Conservation (phyloP, 30 jellyfish, hydroid and myxozoan genomes). For the Turritopsis dohrnii region DNA sequence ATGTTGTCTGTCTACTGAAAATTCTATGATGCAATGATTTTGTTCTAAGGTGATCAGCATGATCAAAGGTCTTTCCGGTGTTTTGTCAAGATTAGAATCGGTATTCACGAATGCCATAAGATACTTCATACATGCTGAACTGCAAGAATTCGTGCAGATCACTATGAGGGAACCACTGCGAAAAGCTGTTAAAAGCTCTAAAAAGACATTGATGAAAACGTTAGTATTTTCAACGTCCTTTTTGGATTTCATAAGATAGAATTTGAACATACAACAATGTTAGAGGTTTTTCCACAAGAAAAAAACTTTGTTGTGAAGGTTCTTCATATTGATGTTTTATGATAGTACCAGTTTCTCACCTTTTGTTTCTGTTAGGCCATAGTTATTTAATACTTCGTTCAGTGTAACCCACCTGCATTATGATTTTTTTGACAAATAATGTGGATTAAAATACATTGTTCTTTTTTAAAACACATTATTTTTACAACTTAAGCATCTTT, state of each 20-base stretch:
- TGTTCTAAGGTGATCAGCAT: slow-evolving; percentile 77
- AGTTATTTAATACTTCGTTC: too few relatives aligned
- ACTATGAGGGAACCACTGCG: slow-evolving; percentile 90
- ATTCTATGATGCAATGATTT: background rate
- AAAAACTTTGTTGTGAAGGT: background rate
- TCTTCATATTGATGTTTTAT: too few relatives aligned
- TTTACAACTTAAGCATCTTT: too few relatives aligned
- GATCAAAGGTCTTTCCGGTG: slow-evolving; percentile 93
- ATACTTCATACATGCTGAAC: slow-evolving; percentile 66
- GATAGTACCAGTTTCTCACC: too few relatives aligned
- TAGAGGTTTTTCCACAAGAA: background rate
- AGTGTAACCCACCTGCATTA: too few relatives aligned
- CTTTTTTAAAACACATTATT: too few relatives aligned
- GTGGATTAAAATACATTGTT: too few relatives aligned
- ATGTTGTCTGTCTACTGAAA: background rate
- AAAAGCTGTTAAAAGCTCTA: slow-evolving; percentile 82
- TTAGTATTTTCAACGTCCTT: slow-evolving; percentile 31
- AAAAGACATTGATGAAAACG: slow-evolving; percentile 87
- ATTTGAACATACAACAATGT: too few relatives aligned
- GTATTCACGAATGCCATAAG: slow-evolving; percentile 83
- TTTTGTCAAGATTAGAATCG: slow-evolving; percentile 72
- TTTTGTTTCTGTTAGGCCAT: too few relatives aligned
- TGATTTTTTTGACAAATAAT: too few relatives aligned
- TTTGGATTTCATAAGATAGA: too few relatives aligned
- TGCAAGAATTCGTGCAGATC: slow-evolving; percentile 82